Evolutionary conservation across 2,888 invertebrate species (phyloP).

Genomic region (Chorisops tibialis): DNA sequence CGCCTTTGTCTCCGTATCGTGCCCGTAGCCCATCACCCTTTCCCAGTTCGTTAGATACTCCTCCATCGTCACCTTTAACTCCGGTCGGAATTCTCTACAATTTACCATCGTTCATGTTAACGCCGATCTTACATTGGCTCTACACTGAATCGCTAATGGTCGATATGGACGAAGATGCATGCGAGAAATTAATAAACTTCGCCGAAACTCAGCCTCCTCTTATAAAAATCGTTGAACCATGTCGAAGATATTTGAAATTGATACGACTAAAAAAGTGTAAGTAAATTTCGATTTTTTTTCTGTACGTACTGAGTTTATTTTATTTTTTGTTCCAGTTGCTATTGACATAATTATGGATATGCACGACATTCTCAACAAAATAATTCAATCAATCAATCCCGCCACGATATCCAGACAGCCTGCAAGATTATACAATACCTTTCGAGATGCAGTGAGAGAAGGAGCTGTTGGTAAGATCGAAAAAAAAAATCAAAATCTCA

Average conservation of each 20-base stretch:
- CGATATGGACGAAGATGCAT: conserved; percentile 58
- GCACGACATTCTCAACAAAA: conserved; percentile 60
- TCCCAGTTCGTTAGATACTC: conserved; percentile 45
- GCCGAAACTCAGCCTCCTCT: conserved; percentile 58
- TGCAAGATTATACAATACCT: conserved; percentile 59
- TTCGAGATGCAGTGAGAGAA: conserved; percentile 62
- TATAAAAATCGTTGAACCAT: conserved; percentile 56
- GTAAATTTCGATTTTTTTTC: conserved; percentile 36
- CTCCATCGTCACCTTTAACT: conserved; percentile 47
- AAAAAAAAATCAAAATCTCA: neutral
- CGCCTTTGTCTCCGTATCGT: conserved; percentile 47
- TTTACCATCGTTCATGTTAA: conserved; percentile 60
- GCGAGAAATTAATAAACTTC: conserved; percentile 56
- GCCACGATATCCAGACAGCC: conserved; percentile 55
- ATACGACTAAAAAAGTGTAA: conserved; percentile 63
- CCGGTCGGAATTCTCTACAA: conserved; percentile 58
- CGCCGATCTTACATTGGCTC: conserved; percentile 61
- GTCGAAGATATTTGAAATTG: conserved; percentile 61
- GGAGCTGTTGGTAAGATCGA: conserved; percentile 56
- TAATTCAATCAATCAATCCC: conserved; percentile 59
- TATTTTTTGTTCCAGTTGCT: conserved; percentile 54
- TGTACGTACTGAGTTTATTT: neutral
- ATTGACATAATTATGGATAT: conserved; percentile 62
- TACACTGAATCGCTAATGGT: conserved; percentile 64
- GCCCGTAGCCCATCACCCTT: conserved; percentile 46